A percentile compares a stretch with the other conserved stretches of the same genome.
Conservation (phyloP, 2,113 vertebrate species). For the Accipiter virgatus region DNA sequence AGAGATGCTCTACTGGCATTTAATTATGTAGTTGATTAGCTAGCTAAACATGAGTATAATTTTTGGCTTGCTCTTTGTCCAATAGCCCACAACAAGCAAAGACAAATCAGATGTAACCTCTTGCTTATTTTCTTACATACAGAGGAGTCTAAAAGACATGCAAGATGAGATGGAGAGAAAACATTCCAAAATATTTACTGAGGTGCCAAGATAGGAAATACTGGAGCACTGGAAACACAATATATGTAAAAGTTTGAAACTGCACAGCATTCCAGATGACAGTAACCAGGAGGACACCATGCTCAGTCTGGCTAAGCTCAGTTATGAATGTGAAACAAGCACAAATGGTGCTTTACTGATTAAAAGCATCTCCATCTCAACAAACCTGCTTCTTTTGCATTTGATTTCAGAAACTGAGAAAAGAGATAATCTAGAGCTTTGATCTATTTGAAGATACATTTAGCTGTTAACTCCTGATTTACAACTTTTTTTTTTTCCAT, state of each 20-base stretch:
- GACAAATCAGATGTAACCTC: neutral
- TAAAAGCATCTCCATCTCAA: neutral
- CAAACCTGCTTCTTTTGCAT: neutral
- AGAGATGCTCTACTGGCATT: neutral
- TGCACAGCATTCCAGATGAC: neutral
- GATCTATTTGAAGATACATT: neutral
- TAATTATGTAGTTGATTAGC: neutral
- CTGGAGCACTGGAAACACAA: neutral
- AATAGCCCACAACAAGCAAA: neutral
- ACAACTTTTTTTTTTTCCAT: neutral
- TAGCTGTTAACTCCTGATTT: neutral
- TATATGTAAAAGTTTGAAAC: neutral
- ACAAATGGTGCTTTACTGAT: neutral
- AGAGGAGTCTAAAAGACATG: neutral
- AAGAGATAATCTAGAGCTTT: neutral
- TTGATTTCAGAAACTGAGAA: neutral
- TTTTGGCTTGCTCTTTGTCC: neutral
- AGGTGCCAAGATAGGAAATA: neutral
- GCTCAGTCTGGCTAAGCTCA: neutral
- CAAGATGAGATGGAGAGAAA: neutral
- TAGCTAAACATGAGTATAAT: neutral
- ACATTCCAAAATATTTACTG: neutral
- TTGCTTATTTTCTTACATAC: neutral
- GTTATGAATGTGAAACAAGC: neutral
- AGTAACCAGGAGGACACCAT: neutral